Percentiles rank a stretch among this genome's conserved stretches.
phyloP scores from a whole-genome alignment of 2,113 vertebrate genomes.

The Spheniscus mendiculus region DNA sequence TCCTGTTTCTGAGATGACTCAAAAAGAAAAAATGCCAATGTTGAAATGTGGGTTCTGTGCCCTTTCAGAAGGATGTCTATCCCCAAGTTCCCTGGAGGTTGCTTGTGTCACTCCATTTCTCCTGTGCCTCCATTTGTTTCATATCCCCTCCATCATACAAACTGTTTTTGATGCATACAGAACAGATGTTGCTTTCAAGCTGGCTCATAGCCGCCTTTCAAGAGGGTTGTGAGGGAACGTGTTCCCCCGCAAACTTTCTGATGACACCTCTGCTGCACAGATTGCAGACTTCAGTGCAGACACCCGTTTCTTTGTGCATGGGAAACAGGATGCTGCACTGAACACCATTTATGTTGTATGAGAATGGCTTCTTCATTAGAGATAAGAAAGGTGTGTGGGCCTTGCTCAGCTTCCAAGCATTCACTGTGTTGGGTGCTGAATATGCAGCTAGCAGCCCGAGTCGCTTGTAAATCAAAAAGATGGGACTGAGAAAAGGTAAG shows the following conservation, averaged over 20 bases:
- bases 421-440: neutral
- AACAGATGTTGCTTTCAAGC: neutral
- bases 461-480: neutral
- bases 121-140: fast-evolving
- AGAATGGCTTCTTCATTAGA: neutral
- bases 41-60: neutral
- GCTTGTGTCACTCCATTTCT: neutral
- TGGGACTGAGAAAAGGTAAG: neutral
- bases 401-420: neutral
- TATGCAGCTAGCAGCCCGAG: neutral
- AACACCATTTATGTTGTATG: neutral
- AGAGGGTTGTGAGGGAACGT: neutral
- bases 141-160: neutral
- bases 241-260: neutral
- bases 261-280: neutral
- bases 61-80: neutral
- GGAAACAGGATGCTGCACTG: neutral
- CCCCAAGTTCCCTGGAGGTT: neutral
- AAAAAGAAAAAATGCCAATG: fast-evolving
- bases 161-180: fast-evolving
- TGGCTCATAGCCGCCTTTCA: neutral
- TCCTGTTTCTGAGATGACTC: neutral
- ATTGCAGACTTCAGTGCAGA: neutral
- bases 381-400: neutral
- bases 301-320: neutral